Evolutionary conservation across 2,113 vertebrate species (phyloP).

Genomic region (Carettochelys insculpta): DNA sequence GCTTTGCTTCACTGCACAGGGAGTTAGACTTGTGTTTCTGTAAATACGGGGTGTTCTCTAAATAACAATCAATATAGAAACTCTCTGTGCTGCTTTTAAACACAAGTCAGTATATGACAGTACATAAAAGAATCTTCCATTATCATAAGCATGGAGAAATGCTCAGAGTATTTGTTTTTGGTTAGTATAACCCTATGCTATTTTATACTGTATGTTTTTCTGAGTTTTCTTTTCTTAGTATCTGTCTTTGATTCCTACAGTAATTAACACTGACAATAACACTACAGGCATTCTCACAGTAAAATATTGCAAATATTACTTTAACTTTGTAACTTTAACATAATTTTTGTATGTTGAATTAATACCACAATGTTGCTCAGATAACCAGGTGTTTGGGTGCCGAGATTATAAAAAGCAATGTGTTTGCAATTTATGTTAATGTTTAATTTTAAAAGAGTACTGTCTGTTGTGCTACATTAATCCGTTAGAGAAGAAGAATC

Average conservation of each 20-base stretch:
- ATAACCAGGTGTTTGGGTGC: conserved; percentile 1
- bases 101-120: background rate
- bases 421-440: background rate
- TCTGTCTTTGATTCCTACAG: background rate
- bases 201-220: background rate
- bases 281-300: conserved; percentile 40
- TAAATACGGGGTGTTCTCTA: background rate
- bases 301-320: conserved; percentile 9
- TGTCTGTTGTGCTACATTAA: background rate
- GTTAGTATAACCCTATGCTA: background rate
- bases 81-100: background rate
- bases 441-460: background rate
- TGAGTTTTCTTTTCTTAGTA: conserved; percentile 25
- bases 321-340: too few relatives aligned
- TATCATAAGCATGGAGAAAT: background rate
- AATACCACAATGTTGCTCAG: conserved; percentile 17
- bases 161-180: conserved; percentile 12
- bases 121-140: background rate
- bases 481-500: background rate
- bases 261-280: conserved; percentile 46
- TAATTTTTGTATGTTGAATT: background rate
- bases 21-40: background rate
- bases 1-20: background rate
- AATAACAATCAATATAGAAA: background rate
- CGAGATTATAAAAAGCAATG: background rate